Evolutionary conservation across 2,888 invertebrate genomes (phyloP).

Genomic region (Mythimna impura): DNA sequence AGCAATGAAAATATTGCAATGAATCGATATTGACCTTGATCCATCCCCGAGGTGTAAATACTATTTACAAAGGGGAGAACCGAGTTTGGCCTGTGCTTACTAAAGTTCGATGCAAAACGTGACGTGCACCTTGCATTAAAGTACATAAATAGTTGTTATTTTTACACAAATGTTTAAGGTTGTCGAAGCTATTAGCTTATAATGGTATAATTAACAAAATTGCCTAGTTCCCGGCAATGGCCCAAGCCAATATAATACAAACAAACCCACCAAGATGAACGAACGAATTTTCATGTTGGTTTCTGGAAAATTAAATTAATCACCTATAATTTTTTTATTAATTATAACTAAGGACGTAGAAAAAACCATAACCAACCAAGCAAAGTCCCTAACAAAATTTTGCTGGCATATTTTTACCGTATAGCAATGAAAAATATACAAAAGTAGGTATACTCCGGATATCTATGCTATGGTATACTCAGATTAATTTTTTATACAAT

Average conservation of each 20-base stretch:
- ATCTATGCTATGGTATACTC: no score
- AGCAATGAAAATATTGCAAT: not conserved
- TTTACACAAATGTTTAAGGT: not conserved
- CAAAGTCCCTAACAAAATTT: no score
- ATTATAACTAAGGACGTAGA: no score
- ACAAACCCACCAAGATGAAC: no score
- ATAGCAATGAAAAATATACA: no score
- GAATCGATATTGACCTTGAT: not conserved
- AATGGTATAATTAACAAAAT: not conserved
- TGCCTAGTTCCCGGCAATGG: not conserved
- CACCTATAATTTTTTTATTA: not conserved
- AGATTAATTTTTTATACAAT: no score
- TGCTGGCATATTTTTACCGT: no score
- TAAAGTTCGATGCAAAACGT: not conserved
- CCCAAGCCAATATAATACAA: not conserved
- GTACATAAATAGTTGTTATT: not conserved
- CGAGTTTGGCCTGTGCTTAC: not conserved
- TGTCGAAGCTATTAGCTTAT: not conserved
- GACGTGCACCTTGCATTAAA: not conserved
- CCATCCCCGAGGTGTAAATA: not conserved
- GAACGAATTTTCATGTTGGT: not conserved
- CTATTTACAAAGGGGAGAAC: not conserved
- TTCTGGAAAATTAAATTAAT: constrained; percentile 1
- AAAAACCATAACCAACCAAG: no score
- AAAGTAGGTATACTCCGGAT: no score